Percentiles rank a stretch among this genome's conserved stretches.
phyloP scores from a whole-genome alignment of 2,797 vertebrate genomes.

The Alcedo quadribrachys region DNA sequence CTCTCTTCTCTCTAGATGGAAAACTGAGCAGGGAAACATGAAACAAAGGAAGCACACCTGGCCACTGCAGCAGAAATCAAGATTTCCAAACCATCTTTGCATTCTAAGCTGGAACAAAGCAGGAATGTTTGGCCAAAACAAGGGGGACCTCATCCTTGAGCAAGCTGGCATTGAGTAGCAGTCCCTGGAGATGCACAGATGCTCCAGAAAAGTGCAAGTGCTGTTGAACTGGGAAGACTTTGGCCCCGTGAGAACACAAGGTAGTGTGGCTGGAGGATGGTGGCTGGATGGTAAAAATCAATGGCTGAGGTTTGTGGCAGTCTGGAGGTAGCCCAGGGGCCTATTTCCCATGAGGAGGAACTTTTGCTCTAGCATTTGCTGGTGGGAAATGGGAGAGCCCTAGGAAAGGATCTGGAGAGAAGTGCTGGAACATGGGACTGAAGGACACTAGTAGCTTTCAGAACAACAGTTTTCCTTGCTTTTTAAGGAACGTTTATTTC shows the following conservation, averaged over 20 bases:
- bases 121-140: background rate
- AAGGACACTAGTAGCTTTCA: background rate
- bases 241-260: background rate
- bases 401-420: background rate
- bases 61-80: fast-evolving
- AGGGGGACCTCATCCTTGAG: fast-evolving
- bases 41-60: background rate
- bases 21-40: background rate
- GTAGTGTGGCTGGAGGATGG: background rate
- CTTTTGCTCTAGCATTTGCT: background rate
- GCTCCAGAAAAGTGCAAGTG: background rate
- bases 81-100: background rate
- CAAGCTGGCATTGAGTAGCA: fast-evolving
- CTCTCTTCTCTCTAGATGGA: background rate
- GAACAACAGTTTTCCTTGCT: background rate
- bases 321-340: background rate
- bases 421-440: background rate
- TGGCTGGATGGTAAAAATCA: background rate
- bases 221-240: background rate
- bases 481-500: background rate
- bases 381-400: background rate
- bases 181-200: background rate
- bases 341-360: background rate
- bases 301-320: fast-evolving
- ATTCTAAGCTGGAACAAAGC: background rate